Conservation (phyloP, 2,888 invertebrate genomes). For the Acleris emargana region DNA sequence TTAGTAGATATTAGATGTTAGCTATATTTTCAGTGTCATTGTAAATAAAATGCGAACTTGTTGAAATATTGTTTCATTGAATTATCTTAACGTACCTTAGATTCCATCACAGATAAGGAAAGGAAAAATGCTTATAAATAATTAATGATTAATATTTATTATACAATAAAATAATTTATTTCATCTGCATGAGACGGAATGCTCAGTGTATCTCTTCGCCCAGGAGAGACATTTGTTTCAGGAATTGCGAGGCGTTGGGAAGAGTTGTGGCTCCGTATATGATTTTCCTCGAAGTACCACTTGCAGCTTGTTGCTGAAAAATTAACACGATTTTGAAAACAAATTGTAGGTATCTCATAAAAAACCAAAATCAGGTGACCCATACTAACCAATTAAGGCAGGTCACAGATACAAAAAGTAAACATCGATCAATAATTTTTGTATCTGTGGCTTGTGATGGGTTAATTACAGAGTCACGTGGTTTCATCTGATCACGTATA, state of each 20-base stretch:
- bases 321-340: background rate
- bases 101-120: constrained; percentile 33
- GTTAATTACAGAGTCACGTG: no score
- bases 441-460: no score
- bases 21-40: constrained; percentile 84
- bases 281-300: constrained; percentile 90
- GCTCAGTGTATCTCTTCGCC: constrained; percentile 88
- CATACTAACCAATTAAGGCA: no score
- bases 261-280: constrained; percentile 98
- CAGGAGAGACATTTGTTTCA: constrained; percentile 93
- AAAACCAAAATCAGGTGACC: no score
- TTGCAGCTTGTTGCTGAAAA: constrained; percentile 86
- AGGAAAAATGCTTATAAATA: constrained; percentile 24
- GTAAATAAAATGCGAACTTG: constrained; percentile 85
- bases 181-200: constrained; percentile 54
- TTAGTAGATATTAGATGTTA: constrained; percentile 82
- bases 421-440: no score
- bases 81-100: constrained; percentile 17
- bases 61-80: constrained; percentile 60
- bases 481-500: no score
- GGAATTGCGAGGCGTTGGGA: constrained; percentile 96
- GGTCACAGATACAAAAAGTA: no score
- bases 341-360: no score
- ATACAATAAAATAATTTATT: constrained; percentile 41
- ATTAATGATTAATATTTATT: constrained; percentile 31